phyloP scores from a whole-genome alignment of 2,113 vertebrate species.

The Gallinago media region DNA sequence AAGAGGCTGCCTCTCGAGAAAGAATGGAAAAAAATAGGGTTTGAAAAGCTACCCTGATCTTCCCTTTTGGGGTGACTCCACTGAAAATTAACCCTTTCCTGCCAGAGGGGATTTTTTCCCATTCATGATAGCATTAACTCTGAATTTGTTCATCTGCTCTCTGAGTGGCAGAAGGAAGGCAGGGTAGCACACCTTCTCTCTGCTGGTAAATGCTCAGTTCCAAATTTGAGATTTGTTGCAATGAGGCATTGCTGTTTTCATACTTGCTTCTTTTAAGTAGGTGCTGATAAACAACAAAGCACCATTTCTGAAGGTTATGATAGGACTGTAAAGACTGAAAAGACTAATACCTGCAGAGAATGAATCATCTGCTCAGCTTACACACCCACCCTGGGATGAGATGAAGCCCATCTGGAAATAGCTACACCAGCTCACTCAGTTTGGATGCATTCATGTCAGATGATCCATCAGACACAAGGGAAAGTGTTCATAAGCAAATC shows the following conservation, averaged over 20 bases:
- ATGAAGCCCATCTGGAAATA: conserved; percentile 23
- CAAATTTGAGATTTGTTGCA: not conserved
- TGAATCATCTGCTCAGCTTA: not conserved
- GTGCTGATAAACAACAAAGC: not conserved
- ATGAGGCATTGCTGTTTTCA: not conserved
- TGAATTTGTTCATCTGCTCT: not conserved
- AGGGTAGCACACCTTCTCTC: not conserved
- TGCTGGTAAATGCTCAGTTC: not conserved
- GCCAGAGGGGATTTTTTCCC: not conserved
- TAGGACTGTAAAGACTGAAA: not conserved
- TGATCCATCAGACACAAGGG: not conserved
- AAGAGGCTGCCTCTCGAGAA: not conserved
- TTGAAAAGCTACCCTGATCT: not conserved
- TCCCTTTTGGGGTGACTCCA: not conserved
- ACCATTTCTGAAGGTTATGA: not conserved
- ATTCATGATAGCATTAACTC: not conserved
- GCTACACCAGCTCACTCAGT: not conserved
- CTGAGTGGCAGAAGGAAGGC: not conserved
- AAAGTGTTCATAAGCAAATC: not conserved
- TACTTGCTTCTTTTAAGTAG: not conserved
- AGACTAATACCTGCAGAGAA: not conserved
- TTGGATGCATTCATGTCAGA: not conserved
- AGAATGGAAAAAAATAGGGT: not conserved
- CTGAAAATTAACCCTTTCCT: not conserved
- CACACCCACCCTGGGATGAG: not conserved